Percentiles rank a stretch among this genome's conserved stretches.
These are phyloP conservation scores for Prunella strophiata DNA, from an alignment of 2,797 vertebrate genomes.

Conservation along the genomic window DNA sequence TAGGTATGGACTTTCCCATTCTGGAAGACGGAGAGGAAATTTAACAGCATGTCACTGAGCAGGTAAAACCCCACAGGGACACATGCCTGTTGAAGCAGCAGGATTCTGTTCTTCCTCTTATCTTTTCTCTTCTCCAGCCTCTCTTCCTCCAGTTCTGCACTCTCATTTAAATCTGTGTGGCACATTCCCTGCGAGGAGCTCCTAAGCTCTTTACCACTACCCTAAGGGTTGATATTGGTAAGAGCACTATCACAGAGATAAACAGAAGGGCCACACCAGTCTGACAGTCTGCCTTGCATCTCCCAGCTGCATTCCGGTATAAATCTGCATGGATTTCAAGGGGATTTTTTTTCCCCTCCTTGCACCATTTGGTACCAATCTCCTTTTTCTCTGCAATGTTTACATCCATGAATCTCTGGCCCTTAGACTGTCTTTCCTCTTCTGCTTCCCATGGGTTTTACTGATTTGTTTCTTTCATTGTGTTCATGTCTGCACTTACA, in stretches of 20 bases:
- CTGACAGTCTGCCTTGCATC: background rate
- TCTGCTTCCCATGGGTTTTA: background rate
- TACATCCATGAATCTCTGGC: background rate
- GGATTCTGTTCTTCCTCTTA: background rate
- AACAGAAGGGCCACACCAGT: background rate
- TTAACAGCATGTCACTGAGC: background rate
- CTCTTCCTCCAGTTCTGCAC: background rate
- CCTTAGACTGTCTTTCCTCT: background rate
- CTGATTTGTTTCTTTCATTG: background rate
- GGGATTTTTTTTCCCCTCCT: background rate
- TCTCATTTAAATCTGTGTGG: background rate
- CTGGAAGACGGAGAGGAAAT: background rate
- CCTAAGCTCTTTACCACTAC: background rate
- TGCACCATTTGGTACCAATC: background rate
- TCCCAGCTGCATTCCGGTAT: background rate
- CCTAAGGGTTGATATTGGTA: background rate
- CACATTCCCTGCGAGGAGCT: background rate
- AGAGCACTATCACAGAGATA: background rate
- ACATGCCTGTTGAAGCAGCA: background rate
- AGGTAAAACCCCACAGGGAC: background rate
- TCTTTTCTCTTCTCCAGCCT: background rate
- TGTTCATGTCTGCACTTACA: rapidly evolving
- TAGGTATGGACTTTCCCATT: background rate
- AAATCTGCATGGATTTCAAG: background rate
- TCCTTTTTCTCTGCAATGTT: background rate